Conservation (phyloP, 2,113 vertebrate genomes). For the Sarotherodon lohbergeri region DNA sequence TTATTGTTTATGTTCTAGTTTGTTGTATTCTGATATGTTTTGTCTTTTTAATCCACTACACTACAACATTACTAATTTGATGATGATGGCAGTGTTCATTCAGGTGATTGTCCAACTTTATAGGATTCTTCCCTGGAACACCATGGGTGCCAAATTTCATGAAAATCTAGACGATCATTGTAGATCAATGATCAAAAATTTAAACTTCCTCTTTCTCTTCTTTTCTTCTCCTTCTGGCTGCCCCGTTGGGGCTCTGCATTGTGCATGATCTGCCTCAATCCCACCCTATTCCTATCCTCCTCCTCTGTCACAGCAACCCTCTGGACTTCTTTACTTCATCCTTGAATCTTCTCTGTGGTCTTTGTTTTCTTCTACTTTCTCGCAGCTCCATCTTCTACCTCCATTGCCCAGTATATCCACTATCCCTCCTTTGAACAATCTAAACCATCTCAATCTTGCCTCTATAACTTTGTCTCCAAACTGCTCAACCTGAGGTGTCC, state of each 20-base stretch:
- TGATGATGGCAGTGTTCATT: neutral
- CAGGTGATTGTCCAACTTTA: neutral
- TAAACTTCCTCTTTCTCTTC: neutral
- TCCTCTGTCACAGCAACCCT: neutral
- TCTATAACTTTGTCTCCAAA: neutral
- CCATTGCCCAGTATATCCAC: neutral
- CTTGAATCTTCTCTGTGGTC: fast-evolving
- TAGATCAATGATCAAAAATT: neutral
- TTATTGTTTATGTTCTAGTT: neutral
- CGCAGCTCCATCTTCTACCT: neutral
- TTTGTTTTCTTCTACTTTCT: fast-evolving
- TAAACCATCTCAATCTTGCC: neutral
- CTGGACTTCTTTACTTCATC: neutral
- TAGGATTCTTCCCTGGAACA: fast-evolving
- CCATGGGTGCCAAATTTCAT: neutral
- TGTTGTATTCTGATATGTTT: neutral
- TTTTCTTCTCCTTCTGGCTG: neutral
- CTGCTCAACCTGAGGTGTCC: neutral
- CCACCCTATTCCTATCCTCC: neutral
- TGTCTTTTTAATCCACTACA: neutral
- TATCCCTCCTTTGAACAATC: neutral
- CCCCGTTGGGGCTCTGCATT: fast-evolving
- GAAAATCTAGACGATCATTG: neutral
- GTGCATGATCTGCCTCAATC: neutral
- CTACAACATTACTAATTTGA: neutral